A percentile compares a stretch with the other conserved stretches of the same genome.
Conservation (phyloP, 2,113 vertebrate genomes). For the Chlamydotis undulata region DNA sequence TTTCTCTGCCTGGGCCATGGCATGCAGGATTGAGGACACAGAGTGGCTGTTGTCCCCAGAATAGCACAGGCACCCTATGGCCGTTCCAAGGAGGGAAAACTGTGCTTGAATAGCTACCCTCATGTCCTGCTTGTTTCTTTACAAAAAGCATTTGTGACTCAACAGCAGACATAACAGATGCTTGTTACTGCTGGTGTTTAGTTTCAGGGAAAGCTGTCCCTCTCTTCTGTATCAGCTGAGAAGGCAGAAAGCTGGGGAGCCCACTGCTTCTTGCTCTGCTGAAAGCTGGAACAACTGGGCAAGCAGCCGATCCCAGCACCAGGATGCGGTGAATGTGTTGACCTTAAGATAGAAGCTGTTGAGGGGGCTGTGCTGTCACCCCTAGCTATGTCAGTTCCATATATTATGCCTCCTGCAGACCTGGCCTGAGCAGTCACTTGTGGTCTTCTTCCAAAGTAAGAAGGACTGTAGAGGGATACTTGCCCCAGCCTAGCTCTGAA, state of each 20-base stretch:
- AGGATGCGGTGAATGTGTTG: fast-evolving
- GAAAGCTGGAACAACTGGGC: neutral
- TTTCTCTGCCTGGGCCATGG: neutral
- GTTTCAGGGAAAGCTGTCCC: neutral
- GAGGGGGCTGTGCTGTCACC: neutral
- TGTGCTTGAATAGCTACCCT: neutral
- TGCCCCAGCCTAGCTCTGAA: neutral
- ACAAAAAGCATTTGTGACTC: neutral
- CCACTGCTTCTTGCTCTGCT: neutral
- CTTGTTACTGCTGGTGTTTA: neutral
- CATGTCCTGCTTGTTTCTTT: neutral
- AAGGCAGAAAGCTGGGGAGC: neutral
- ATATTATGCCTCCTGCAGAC: neutral
- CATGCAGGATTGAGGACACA: neutral
- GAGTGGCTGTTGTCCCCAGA: neutral
- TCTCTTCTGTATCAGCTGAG: neutral
- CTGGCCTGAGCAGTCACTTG: neutral
- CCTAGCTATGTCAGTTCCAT: neutral
- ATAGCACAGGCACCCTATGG: neutral
- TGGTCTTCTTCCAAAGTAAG: neutral
- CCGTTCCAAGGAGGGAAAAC: neutral
- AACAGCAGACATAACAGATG: neutral
- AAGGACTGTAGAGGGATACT: neutral
- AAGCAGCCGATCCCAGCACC: neutral
- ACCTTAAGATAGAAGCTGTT: neutral